Conservation (phyloP, 2,888 invertebrate species). For the Adineta ricciae region DNA sequence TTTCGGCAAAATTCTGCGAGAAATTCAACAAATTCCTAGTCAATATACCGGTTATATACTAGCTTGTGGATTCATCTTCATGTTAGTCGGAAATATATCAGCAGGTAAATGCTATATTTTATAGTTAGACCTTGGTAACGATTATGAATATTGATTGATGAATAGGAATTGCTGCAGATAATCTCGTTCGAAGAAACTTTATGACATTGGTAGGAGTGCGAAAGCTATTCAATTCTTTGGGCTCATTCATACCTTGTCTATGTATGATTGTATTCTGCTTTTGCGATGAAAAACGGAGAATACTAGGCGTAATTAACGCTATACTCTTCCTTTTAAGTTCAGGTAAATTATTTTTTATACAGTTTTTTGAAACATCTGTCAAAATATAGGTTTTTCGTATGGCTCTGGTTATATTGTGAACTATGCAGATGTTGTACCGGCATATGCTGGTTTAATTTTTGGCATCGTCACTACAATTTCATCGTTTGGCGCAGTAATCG, state of each 20-base stretch:
- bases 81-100: slow-evolving; percentile 6
- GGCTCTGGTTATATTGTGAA: background rate
- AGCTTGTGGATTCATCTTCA: slow-evolving; percentile 24
- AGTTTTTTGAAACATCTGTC: too few species aligned
- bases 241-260: background rate
- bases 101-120: background rate
- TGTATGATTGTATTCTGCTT: background rate
- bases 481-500: background rate
- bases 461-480: background rate
- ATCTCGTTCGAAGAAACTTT: background rate
- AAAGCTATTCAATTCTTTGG: background rate
- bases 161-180: background rate
- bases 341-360: background rate
- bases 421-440: background rate
- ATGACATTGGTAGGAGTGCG: background rate
- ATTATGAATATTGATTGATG: too few species aligned
- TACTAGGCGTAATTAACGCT: background rate
- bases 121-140: too few species aligned
- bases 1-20: slow-evolving; percentile 33
- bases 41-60: slow-evolving; percentile 11
- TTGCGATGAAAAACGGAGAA: background rate
- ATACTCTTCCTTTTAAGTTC: background rate
- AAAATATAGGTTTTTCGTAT: background rate
- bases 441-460: background rate
- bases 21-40: slow-evolving; percentile 20